Evolutionary conservation across 2,113 vertebrate genomes (phyloP).

Genomic region (Canis aureus): DNA sequence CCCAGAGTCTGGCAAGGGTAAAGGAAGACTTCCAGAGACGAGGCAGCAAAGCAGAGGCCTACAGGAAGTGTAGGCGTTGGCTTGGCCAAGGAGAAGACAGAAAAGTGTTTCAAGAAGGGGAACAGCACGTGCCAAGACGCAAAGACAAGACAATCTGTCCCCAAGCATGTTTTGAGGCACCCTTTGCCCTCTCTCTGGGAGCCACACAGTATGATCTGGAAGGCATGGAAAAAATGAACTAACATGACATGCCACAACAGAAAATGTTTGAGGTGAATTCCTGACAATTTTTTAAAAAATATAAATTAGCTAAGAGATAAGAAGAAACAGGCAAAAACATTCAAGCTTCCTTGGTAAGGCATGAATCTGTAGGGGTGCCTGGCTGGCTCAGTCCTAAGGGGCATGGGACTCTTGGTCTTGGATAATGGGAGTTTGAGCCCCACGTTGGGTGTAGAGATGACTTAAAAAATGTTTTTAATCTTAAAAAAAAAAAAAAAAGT

Average conservation of each 20-base stretch:
- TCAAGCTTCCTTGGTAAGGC: background rate
- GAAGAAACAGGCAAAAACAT: background rate
- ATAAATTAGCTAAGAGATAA: conserved; percentile 19
- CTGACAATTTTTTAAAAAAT: background rate
- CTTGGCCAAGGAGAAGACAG: background rate
- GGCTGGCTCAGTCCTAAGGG: background rate
- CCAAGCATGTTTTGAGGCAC: background rate
- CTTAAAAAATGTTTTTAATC: background rate
- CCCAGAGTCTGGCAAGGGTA: background rate
- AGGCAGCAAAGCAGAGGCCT: background rate
- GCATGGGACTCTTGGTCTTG: background rate
- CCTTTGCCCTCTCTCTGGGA: background rate
- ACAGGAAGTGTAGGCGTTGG: background rate
- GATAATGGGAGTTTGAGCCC: background rate
- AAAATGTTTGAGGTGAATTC: background rate
- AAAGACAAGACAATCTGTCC: background rate
- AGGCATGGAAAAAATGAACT: background rate
- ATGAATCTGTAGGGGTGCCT: background rate
- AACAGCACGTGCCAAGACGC: background rate
- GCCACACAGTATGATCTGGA: background rate
- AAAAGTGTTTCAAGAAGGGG: background rate
- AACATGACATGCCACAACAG: background rate
- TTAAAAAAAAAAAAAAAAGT: background rate
- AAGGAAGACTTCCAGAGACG: background rate
- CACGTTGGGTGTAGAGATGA: background rate